Base-by-base conservation (phyloP, 2,113 vertebrate species). In the Bungarus multicinctus region DNA sequence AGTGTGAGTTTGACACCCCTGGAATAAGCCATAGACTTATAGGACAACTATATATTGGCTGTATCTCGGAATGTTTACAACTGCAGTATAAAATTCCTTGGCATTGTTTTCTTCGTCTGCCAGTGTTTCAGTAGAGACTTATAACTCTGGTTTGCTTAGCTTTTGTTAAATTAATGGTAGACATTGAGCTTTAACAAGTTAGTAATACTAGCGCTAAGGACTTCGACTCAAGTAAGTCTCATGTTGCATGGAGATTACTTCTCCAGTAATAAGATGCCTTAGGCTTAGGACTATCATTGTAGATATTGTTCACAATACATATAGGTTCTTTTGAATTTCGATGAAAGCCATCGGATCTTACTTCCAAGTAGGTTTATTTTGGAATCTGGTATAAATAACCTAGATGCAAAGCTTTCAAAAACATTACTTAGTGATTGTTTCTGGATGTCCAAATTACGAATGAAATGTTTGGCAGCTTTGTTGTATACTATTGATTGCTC, bases 381-480 rank as follows among this genome's bases (percentile, higher is more conserved):
- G 52, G 20, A 34, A 90, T 57, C 57, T 85, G 22, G 64, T 34
- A 45, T 27, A 85, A 90, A 55, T 60, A 74, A 86, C 45, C 54
- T 85, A 85, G 11, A 85, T 92, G 55, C 5, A 47, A 23, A 85
- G 88, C 43, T 93, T 85, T 90, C 27, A 81, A 90, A 90, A 93
- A 87, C 16, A 34, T 92, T 91, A 27, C 85, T 69, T 39, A 85
- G 94, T 90, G 53, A 81, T 58, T 39, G 30, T 92, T 92, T 52
- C 45, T 10, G 20, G 25, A 30, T 69, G 90, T 58, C 39, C 60
- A 3, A 34, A 58, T 34, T 34, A 43, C 87, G 64, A 50, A 14
- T 74, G 27, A 6, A 11, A 57, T 0, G 54, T 94, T 91, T 0
- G 45, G 88, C 34, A 95, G 54, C 55, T 91, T 90, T 30, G n/a